phyloP scores from a whole-genome alignment of 2,888 invertebrate species.

The Herminia tarsipennalis region DNA sequence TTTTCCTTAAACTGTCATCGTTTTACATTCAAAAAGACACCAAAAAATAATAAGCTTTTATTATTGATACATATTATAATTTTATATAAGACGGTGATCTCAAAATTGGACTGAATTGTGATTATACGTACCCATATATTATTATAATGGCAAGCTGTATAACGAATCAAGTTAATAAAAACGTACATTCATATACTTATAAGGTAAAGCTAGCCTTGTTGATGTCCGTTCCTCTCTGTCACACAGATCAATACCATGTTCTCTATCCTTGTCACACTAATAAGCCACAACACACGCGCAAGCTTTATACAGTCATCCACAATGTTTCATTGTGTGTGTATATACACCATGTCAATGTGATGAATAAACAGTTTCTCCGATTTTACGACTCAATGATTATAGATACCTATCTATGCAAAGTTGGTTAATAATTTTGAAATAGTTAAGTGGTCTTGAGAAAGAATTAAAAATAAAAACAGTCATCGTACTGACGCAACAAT shows the following conservation, averaged over 20 bases:
- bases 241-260: conserved; percentile 55
- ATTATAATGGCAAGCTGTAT: conserved; percentile 78
- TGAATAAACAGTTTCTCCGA: conserved; percentile 84
- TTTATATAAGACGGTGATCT: conserved; percentile 50
- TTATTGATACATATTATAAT: conserved; percentile 28
- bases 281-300: conserved; percentile 67
- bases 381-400: conserved; percentile 82
- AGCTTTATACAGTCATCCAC: conserved; percentile 49
- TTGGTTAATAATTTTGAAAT: conserved; percentile 67
- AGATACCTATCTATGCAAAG: conserved; percentile 81
- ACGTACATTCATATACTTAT: conserved; percentile 81
- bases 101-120: conserved; percentile 64
- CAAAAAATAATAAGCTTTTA: conserved; percentile 30
- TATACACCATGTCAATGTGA: conserved; percentile 71
- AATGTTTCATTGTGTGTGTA: conserved; percentile 50
- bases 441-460: conserved; percentile 48
- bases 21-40: not conserved
- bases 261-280: conserved; percentile 76
- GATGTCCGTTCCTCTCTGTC: conserved; percentile 70
- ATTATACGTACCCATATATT: conserved; percentile 75
- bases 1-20: conserved; percentile 20
- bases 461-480: conserved; percentile 35
- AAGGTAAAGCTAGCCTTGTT: conserved; percentile 82
- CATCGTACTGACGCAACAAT: conserved; percentile 29
- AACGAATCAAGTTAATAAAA: conserved; percentile 83